Conservation (phyloP, 2,888 invertebrate genomes). For the Pollenia amentaria region DNA sequence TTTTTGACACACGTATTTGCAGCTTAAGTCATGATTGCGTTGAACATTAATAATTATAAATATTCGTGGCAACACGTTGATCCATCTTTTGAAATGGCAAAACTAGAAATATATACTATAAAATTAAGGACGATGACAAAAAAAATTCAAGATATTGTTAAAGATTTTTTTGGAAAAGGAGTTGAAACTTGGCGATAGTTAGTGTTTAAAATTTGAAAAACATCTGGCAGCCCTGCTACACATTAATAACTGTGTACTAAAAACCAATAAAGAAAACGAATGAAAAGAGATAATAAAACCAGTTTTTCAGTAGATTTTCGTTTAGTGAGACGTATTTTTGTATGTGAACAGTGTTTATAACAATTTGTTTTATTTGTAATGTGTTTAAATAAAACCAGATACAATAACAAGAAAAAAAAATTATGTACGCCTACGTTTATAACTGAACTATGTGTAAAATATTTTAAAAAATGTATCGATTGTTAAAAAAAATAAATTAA, state of each 20-base stretch:
- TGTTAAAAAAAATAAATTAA: background rate
- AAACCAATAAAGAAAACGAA: constrained; percentile 30
- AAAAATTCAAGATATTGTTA: no score
- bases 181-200: no score
- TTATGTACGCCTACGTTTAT: constrained; percentile 61
- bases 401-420: constrained; percentile 22
- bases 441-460: constrained; percentile 61
- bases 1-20: no score
- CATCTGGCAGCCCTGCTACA: background rate
- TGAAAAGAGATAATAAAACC: constrained; percentile 63
- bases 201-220: no score
- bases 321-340: constrained; percentile 58
- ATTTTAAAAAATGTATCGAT: background rate
- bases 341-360: constrained; percentile 11
- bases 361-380: constrained; percentile 20
- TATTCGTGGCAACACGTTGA: no score
- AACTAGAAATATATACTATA: no score
- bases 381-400: constrained; percentile 35
- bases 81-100: no score
- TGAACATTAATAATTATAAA: no score
- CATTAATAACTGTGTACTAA: constrained; percentile 42
- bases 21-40: no score
- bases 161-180: no score
- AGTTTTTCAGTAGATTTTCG: constrained; percentile 67
- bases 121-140: no score